Evolutionary conservation across 2,888 invertebrate genomes (phyloP).

Genomic region (Schrankia costaestrigalis): DNA sequence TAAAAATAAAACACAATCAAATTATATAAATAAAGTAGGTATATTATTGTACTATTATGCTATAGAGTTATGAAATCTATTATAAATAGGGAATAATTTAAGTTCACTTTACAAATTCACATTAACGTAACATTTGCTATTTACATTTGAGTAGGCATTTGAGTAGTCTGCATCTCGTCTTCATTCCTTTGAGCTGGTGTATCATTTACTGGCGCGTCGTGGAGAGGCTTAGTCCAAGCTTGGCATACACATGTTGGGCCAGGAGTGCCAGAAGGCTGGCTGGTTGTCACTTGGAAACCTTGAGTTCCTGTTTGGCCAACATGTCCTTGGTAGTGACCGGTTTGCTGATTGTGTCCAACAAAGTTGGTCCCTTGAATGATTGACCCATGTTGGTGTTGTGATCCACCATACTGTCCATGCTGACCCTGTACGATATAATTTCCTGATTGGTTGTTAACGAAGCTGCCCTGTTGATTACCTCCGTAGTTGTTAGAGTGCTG

Average conservation of each 20-base stretch:
- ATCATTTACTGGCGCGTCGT: constrained; percentile 19
- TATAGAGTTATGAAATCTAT: too few species aligned
- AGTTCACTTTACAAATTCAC: too few species aligned
- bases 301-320: constrained; percentile 19
- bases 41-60: too few species aligned
- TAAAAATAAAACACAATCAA: too few species aligned
- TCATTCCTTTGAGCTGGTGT: constrained; percentile 33
- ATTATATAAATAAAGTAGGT: too few species aligned
- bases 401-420: constrained; percentile 9
- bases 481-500: constrained; percentile 19
- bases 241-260: constrained; percentile 70
- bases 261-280: constrained; percentile 39
- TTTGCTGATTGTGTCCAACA: constrained; percentile 24
- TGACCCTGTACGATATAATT: constrained; percentile 13
- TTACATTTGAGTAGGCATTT: too few species aligned
- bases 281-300: constrained; percentile 44
- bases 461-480: constrained; percentile 8
- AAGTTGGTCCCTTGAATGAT: constrained; percentile 14
- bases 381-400: constrained; percentile 16
- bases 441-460: constrained; percentile 3
- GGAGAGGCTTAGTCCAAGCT: constrained; percentile 62
- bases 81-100: too few species aligned
- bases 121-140: too few species aligned
- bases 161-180: constrained; percentile 25
- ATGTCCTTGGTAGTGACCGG: constrained; percentile 14